Percentiles rank a stretch among this genome's conserved stretches.
Evolutionary conservation across 1,140 invertebrate species (phyloP).

Genomic region (Scaptomyza pallida): DNA sequence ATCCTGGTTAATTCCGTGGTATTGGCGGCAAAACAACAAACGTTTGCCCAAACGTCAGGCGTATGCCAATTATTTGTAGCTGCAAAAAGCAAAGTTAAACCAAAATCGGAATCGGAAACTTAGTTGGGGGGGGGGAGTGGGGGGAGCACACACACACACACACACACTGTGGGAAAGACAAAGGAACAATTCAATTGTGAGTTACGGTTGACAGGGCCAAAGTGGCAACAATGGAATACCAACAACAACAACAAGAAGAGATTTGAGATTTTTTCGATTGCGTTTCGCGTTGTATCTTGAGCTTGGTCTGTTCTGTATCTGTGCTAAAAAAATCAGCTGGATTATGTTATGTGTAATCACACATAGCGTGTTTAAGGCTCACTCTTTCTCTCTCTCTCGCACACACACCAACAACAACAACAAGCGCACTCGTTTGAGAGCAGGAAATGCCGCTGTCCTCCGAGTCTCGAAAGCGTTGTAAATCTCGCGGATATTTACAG

Average conservation of each 20-base stretch:
- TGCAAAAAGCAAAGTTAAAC: constrained; percentile 24
- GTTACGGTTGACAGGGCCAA: constrained; percentile 72
- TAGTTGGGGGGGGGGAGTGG: neutral
- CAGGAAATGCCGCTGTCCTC: constrained; percentile 9
- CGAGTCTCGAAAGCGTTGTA: constrained; percentile 57
- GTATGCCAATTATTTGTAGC: constrained; percentile 69
- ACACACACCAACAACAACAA: constrained; percentile 2
- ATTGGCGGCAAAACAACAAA: constrained; percentile 54
- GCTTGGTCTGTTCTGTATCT: constrained; percentile 3
- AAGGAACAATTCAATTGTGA: constrained; percentile 82
- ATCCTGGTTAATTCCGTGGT: no score
- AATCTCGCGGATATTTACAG: constrained; percentile 82
- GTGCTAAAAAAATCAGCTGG: constrained; percentile 28
- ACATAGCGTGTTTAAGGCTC: constrained; percentile 8
- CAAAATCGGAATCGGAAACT: constrained; percentile 3
- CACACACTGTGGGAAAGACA: constrained; percentile 29
- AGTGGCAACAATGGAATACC: constrained; percentile 61
- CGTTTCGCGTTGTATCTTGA: constrained; percentile 25
- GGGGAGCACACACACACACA: neutral
- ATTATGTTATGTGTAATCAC: constrained; percentile 52
- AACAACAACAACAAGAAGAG: constrained; percentile 30
- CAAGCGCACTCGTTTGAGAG: constrained; percentile 14
- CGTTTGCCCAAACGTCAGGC: constrained; percentile 15
- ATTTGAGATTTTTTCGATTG: constrained; percentile 10
- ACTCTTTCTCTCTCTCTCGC: constrained; percentile 34